Evolutionary conservation across 2,113 vertebrate genomes (phyloP).

Genomic region (Turnix velox): DNA sequence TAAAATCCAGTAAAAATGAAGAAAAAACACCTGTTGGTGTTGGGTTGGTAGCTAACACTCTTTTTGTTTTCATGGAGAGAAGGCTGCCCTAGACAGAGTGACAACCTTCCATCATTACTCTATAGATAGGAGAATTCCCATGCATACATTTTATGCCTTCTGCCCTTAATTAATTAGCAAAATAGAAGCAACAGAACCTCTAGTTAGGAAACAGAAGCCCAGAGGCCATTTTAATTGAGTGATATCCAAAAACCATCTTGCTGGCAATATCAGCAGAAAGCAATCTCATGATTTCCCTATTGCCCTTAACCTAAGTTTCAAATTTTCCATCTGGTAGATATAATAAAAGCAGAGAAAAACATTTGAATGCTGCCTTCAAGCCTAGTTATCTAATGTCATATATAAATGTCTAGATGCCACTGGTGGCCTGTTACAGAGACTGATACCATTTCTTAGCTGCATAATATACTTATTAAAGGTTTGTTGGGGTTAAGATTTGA

Average conservation of each 20-base stretch:
- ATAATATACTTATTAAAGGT: background rate
- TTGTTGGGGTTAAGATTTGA: background rate
- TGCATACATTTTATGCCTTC: background rate
- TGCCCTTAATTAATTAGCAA: background rate
- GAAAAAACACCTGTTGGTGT: background rate
- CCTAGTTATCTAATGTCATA: background rate
- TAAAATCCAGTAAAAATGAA: background rate
- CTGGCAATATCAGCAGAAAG: background rate
- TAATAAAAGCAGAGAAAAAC: background rate
- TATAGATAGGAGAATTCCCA: accelerated
- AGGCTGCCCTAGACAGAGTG: background rate
- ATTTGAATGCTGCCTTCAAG: background rate
- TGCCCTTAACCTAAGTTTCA: background rate
- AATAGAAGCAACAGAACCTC: no score
- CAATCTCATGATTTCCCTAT: background rate
- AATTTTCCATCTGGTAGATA: background rate
- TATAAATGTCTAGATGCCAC: background rate
- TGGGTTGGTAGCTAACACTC: background rate
- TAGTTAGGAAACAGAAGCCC: background rate
- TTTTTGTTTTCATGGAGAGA: background rate
- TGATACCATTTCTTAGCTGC: background rate
- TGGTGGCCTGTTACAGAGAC: accelerated
- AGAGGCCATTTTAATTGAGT: background rate
- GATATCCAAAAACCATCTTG: background rate
- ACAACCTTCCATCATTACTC: background rate